Base-by-base conservation (phyloP, 1,140 invertebrate species). In the Chlorops oryzae region DNA sequence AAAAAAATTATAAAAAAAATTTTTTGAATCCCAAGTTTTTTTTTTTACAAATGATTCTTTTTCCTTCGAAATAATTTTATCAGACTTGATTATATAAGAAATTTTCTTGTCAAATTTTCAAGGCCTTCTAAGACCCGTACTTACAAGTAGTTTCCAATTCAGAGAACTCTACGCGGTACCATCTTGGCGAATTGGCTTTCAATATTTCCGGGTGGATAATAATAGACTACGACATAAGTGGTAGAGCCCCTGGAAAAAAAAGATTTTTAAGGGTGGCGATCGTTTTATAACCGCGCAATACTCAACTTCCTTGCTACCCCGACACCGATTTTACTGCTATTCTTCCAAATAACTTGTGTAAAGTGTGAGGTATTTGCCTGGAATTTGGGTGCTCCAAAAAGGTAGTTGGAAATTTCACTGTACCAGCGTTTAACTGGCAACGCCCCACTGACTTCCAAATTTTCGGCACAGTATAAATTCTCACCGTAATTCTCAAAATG, bases 141-240 rank as follows among this genome's bases (percentile, higher is more conserved):
- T n/a, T 32, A 6, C 6, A 9, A 32, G 27, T n/a, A 13, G 27
- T 6, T 32, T 6, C n/a, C n/a, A 6, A 32, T 6, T 32, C 6
- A 32, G n/a, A 13, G n/a, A 32, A 13, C n/a, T n/a, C 6, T 32
- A 13, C 6, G 70, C 62, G 52, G 51, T 0, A 67, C 64, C 38
- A 65, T 65, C 10, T 56, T 37, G 1, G 20, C 15, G 15, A 24
- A 65, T 35, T 47, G 40, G 6, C 56, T 56, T 27, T 48, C 55
- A 12, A 53, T 55, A 50, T 69, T 69, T 38, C 65, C 65, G 0
- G 65, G 58, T 13, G 65, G 65, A 55, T 65, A 54, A 18, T 69
- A 69, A 44, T 69, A 69, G 43, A 59, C 63, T 2, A 69, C 65
- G 1, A 68, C 45, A 23, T 44, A 68, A 7, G 59, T 59, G 5